These are phyloP conservation scores for Artibeus lituratus DNA, from an alignment of 2,797 vertebrate species.

Conservation along the genomic window DNA sequence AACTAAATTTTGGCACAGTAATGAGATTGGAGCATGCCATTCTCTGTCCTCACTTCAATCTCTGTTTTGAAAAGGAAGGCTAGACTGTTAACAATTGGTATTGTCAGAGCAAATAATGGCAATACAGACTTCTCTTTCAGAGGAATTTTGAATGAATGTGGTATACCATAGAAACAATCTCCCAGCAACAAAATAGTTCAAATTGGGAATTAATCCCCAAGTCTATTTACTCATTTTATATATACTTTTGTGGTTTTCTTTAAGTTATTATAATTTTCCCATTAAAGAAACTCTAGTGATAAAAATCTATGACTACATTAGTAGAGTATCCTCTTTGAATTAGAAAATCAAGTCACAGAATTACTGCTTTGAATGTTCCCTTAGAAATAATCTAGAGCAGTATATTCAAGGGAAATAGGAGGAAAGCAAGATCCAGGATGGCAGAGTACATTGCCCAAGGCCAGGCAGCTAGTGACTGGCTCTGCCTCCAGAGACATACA, in stretches of 20 bases:
- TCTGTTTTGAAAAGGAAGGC: constrained; percentile 54
- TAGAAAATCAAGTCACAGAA: neutral
- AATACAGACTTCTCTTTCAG: constrained; percentile 46
- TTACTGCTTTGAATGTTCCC: neutral
- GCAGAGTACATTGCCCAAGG: neutral
- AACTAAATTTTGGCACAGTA: constrained; percentile 59
- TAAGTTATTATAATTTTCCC: constrained; percentile 36
- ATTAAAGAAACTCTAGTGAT: constrained; percentile 20
- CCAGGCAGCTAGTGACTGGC: neutral
- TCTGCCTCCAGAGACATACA: neutral
- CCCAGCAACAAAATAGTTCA: constrained; percentile 50
- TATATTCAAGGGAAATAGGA: neutral
- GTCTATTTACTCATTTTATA: constrained; percentile 14
- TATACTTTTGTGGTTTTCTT: constrained; percentile 46
- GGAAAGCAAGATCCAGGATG: neutral
- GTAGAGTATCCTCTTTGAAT: constrained; percentile 19
- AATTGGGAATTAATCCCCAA: constrained; percentile 33
- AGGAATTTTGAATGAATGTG: constrained; percentile 46
- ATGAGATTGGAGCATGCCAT: constrained; percentile 50
- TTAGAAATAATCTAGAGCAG: neutral
- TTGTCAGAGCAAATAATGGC: constrained; percentile 56
- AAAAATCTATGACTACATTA: constrained; percentile 35
- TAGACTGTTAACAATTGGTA: constrained; percentile 45
- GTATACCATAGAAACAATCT: constrained; percentile 71
- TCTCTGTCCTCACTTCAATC: constrained; percentile 49